Conservation (phyloP, 2,888 invertebrate species). For the Rotaria magnacalcarata region DNA sequence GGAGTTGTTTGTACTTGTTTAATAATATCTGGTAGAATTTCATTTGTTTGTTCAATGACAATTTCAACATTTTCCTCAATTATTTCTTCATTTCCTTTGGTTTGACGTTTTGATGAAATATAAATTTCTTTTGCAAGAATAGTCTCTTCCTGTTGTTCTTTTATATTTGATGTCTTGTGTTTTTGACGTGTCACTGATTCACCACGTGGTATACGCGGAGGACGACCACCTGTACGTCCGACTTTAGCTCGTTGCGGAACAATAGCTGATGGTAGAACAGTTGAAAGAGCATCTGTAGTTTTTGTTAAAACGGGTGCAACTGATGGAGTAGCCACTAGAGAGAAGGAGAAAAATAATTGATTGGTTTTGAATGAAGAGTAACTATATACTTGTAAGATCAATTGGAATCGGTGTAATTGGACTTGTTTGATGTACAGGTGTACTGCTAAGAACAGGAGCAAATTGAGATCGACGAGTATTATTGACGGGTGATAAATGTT, state of each 20-base stretch:
- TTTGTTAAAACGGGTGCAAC: not conserved
- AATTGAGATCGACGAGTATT: constrained; percentile 8
- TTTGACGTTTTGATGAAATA: not conserved
- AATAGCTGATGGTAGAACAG: not conserved
- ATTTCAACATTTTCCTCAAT: not conserved
- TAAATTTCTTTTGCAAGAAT: not conserved
- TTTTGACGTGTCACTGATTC: not conserved
- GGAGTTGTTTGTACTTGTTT: not conserved
- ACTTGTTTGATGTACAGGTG: constrained; percentile 13
- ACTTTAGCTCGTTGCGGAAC: not conserved
- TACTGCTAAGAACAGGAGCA: constrained; percentile 16
- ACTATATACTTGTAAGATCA: not conserved
- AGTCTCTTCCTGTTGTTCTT: not conserved
- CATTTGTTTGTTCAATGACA: not conserved
- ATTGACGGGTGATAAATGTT: not conserved
- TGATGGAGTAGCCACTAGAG: not conserved
- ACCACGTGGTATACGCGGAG: not conserved
- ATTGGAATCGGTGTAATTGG: not conserved
- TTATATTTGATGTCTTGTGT: not conserved
- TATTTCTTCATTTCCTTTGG: not conserved
- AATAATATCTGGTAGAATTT: not conserved
- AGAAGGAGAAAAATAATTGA: not conserved
- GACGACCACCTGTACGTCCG: not conserved
- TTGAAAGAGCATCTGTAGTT: not conserved
- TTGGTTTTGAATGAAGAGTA: not conserved